Base-by-base conservation (phyloP, 1,140 invertebrate genomes). In the Laupala kohalensis region DNA sequence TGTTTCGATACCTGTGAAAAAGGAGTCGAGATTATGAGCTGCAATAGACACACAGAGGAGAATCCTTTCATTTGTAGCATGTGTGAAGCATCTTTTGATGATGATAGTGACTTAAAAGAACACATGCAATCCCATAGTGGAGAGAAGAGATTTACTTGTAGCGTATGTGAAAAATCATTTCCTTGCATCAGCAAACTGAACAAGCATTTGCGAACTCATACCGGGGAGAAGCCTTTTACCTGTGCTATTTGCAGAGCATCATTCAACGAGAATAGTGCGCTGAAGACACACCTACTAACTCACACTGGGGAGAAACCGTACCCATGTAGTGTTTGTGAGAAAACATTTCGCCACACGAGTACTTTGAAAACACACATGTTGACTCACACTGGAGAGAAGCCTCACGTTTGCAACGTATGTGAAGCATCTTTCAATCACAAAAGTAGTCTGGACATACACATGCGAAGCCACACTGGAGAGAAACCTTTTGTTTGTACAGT, bases 141-240 rank as follows among this genome's bases (percentile, higher is more conserved):
- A 0, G 92, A 94, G 77, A 90, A 92, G 75, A 92, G 93, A 0
- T 94, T 94, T 78, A 84, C 83, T 6, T 93, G 91, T 77, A 80
- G 83, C 6, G 26, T 70, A 24, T 70, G 69, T 26, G 88, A 86
- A 26, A 81, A 87, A 19, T 85, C 85, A 5, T 92, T 92, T 77
- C 88, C 89, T 0, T 90, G 92, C 77, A 78, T 91, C 68, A 90
- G 89, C 19, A 91, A 92, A 76, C 86, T 90, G 80, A 92, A 92
- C 78, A 90, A 90, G 70, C 91, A 93, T 76, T 91, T 92, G 90
- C 83, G 88, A 74, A 90, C 92, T 29, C 91, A 92, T 77, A 87
- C 88, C 15, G 85, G 88, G 73, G 83, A 83, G 64, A 87, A 90
- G 64, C 87, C 89, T 0, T 93, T 92, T 71, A 84, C 85, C 74